A percentile compares a stretch with the other conserved stretches of the same genome.
Evolutionary conservation across 2,113 vertebrate species (phyloP).

Genomic region (Clinocottus analis): DNA sequence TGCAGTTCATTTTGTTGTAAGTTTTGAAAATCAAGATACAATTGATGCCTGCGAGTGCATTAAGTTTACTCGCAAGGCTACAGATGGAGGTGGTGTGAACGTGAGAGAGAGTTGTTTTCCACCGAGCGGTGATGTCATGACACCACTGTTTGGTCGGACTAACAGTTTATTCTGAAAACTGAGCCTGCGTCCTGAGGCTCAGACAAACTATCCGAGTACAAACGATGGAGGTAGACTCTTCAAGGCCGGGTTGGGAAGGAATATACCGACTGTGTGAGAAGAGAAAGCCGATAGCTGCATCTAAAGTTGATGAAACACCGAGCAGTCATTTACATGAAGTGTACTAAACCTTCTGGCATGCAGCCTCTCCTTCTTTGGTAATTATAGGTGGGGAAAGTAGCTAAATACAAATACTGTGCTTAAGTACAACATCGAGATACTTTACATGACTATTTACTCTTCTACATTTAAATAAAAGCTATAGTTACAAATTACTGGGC

Average conservation of each 20-base stretch:
- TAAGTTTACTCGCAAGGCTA: conserved; percentile 10
- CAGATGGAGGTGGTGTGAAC: conserved; percentile 14
- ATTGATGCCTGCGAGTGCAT: neutral
- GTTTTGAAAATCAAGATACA: neutral
- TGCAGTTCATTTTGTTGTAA: neutral
- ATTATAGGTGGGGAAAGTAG: neutral
- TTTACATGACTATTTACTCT: neutral
- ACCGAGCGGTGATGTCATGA: conserved; percentile 64
- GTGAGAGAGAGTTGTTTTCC: conserved; percentile 58
- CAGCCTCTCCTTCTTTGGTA: neutral
- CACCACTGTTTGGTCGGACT: conserved; percentile 33
- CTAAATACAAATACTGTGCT: neutral
- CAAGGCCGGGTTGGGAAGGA: neutral
- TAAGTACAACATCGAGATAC: neutral
- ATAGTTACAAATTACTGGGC: neutral
- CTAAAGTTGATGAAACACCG: conserved; percentile 18
- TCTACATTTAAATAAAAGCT: neutral
- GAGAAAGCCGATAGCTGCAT: conserved; percentile 43
- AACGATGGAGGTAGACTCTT: conserved; percentile 27
- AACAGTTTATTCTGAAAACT: conserved; percentile 69
- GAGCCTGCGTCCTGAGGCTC: conserved; percentile 72
- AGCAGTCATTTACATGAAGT: neutral
- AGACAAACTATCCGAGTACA: conserved; percentile 53
- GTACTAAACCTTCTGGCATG: neutral
- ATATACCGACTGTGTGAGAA: conserved; percentile 11